Evolutionary conservation across 2,888 invertebrate species (phyloP), one percentile per base, ranked within the genome.

Genomic region (Pheosia gnoma): DNA sequence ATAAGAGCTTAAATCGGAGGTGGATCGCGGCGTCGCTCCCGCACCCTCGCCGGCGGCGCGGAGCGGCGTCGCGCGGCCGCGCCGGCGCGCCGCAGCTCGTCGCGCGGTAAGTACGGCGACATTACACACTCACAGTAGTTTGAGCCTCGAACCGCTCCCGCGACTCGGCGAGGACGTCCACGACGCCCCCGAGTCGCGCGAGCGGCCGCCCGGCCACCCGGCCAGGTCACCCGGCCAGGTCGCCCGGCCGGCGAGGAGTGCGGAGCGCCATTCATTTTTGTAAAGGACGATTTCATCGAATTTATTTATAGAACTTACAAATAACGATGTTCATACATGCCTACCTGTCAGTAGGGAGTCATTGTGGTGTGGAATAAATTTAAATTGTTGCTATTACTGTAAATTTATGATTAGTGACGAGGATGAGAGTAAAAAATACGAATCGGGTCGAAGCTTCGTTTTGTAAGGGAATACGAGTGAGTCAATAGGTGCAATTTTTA

Each of bases 231-330:
- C 11, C n/a, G 47, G 60, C 61, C 70, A 70, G 59, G 65, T 58
- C 61, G 66, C 63, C 66, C 75, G 74, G 74, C 69, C 78, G 80
- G 81, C 83, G 82, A 79, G 80, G 77, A 71, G 80, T 79, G 86
- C 84, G 75, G 68, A 70, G 80, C 84, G 86, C 80, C 74, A 72
- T 79, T 81, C 83, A 82, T 69, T 85, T 82, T 85, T 86, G 85
- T 87, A 86, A 90, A 85, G 88, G 93, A 93, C 93, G 89, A 92
- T 93, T 91, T 88, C 93, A 91, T 93, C 93, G 93, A 93, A 93
- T 93, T 93, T 93, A 93, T 92, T 92, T 92, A 90, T 93, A 93
- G 91, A 91, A 88, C 90, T 90, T 90, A 86, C 90, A 87, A 90
- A 85, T 87, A 87, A 91, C 84, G 86, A 89, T 85, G 89, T 87